phyloP scores from a whole-genome alignment of 2,888 invertebrate genomes.

The Hedychridium roseum region DNA sequence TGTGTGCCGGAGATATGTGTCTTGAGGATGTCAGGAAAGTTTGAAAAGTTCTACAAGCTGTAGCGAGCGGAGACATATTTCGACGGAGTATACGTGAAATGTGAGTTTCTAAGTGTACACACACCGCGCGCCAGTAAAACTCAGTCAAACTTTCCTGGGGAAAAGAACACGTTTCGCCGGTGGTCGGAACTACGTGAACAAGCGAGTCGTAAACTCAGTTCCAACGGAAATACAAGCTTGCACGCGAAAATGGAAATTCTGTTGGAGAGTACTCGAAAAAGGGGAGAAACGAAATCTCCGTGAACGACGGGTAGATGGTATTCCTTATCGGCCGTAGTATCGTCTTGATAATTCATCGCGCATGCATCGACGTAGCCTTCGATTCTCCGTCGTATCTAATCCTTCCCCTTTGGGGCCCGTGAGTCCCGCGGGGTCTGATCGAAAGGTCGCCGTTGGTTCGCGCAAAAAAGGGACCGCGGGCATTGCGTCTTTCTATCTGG shows the following conservation, averaged over 20 bases:
- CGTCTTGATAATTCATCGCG: not conserved
- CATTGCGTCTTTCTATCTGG: slow-evolving; percentile 8
- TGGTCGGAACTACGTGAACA: slow-evolving; percentile 18
- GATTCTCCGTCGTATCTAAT: slow-evolving; percentile 3
- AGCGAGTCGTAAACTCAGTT: slow-evolving; percentile 35
- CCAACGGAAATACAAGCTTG: slow-evolving; percentile 37
- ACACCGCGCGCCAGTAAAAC: slow-evolving; percentile 31
- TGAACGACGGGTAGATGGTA: slow-evolving; percentile 15
- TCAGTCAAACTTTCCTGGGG: slow-evolving; percentile 44
- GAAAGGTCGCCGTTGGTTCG: not conserved
- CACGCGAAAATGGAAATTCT: not conserved
- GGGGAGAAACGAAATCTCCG: slow-evolving; percentile 14
- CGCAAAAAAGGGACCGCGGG: not conserved
- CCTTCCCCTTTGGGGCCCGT: not conserved
- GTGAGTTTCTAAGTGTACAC: slow-evolving; percentile 19
- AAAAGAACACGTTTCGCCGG: slow-evolving; percentile 27
- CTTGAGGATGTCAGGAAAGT: slow-evolving; percentile 45
- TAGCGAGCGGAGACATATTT: slow-evolving; percentile 44
- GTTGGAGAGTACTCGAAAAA: not conserved
- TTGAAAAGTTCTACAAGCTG: slow-evolving; percentile 51
- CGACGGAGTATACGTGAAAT: slow-evolving; percentile 31
- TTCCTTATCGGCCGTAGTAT: slow-evolving; percentile 14
- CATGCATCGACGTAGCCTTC: not conserved
- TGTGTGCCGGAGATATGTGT: too few relatives aligned
- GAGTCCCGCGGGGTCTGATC: not conserved